These are phyloP conservation scores for Platycnemis pennipes DNA, from an alignment of 2,888 invertebrate genomes.

Conservation along the genomic window DNA sequence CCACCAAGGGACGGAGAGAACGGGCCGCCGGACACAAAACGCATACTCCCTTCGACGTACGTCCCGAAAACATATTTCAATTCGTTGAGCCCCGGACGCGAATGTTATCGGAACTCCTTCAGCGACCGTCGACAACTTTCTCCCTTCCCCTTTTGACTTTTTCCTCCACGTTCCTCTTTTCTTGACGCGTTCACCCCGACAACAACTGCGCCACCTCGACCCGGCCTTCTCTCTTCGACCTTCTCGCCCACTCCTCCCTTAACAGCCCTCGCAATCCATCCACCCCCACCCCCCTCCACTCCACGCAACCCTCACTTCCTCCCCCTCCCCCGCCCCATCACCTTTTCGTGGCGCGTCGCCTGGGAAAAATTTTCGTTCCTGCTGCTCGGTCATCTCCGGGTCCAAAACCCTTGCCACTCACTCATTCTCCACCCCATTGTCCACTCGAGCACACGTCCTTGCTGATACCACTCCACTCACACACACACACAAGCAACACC, in stretches of 20 bases:
- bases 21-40: not conserved
- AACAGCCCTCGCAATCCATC: not conserved
- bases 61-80: not conserved
- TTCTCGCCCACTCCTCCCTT: not conserved
- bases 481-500: not conserved
- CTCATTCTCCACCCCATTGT: not conserved
- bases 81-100: not conserved
- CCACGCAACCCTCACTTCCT: not conserved
- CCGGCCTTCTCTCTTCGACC: too few relatives aligned
- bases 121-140: not conserved
- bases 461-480: not conserved
- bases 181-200: not conserved
- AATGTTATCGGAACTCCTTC: conserved; percentile 12
- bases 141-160: not conserved
- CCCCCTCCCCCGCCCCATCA: not conserved
- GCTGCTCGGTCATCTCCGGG: not conserved
- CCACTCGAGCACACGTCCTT: not conserved
- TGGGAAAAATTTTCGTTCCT: not conserved
- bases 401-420: conserved; percentile 20
- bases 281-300: not conserved
- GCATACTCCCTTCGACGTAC: not conserved
- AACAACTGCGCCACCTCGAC: not conserved
- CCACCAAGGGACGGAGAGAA: not conserved
- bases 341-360: not conserved
- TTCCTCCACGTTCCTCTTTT: not conserved